Base-by-base conservation (phyloP, 2,113 vertebrate genomes). In the Argyrosomus japonicus region DNA sequence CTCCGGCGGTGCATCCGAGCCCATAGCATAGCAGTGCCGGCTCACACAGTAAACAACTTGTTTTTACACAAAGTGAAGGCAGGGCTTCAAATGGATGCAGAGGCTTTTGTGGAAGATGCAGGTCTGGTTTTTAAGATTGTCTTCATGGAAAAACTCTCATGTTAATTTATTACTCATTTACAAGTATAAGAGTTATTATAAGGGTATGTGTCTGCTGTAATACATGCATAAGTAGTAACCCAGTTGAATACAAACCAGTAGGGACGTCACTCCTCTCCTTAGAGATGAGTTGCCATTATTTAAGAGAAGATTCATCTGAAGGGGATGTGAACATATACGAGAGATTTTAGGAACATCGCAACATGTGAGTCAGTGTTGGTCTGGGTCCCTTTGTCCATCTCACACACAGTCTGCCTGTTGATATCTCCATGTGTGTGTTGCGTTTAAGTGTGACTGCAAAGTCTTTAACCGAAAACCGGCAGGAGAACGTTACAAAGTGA, bases 1-100 rank as follows among this genome's bases (percentile, higher is more conserved):
- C 88, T 87, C 81, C 87, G 83, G 63, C 77, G 88, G 65, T 89
- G 83, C 89, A 75, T 78, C 27, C 76, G 36, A 81, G 60, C 81
- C 79, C 76, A 74, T 85, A 87, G 84, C 80, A 71, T 79, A 80
- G 57, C 81, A 63, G 72, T 76, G 63, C 56, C 45, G 71, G 7
- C 78, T 79, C 68, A 48, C 43, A 79, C 57, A 29, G 85, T 87
- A 84, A 93, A 88, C 87, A 83, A 74, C 68, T 86, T 82, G 58
- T 81, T 88, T 86, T 78, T 78, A 48, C 72, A 84, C 57, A 40
- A 71, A 89, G 77, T 79, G 64, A 76, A 81, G 58, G 21, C 68
- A 76, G 62, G 48, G 45, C 50, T 87, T 81, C 56, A 74, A 23
- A 74, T 70, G 58, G 67, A 50, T 67, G 19, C 3, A 10, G 7